Conservation (phyloP, 1,140 invertebrate species). For the Drosophila triauraria region DNA sequence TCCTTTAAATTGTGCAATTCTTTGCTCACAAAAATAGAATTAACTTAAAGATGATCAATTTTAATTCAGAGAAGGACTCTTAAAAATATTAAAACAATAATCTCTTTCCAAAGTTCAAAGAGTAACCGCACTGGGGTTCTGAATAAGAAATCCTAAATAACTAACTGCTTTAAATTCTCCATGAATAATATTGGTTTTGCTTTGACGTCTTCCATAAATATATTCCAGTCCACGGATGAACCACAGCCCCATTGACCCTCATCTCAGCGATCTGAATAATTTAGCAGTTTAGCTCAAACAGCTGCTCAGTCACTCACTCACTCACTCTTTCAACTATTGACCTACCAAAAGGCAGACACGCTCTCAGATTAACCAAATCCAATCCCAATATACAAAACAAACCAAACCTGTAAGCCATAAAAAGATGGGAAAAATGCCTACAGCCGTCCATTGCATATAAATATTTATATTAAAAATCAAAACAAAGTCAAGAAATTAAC, state of each 20-base stretch:
- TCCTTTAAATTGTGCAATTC: no score
- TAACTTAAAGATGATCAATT: no score
- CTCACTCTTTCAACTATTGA: slow-evolving; percentile 32
- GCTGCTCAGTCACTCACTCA: slow-evolving; percentile 4
- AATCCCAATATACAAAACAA: slow-evolving; percentile 3
- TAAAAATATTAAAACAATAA: neutral
- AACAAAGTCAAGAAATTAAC: slow-evolving; percentile 27
- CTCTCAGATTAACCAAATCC: slow-evolving; percentile 18
- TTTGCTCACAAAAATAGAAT: no score
- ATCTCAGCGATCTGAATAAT: slow-evolving; percentile 10
- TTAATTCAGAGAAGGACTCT: no score
- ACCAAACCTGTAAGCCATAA: slow-evolving; percentile 35
- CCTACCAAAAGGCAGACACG: slow-evolving; percentile 15
- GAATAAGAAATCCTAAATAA: neutral
- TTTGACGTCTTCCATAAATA: neutral
- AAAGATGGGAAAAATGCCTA: slow-evolving; percentile 11
- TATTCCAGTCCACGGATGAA: neutral
- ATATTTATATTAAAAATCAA: slow-evolving; percentile 41
- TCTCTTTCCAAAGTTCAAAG: neutral
- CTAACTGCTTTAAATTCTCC: neutral
- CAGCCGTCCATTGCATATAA: slow-evolving; percentile 29
- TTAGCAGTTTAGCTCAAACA: slow-evolving; percentile 7
- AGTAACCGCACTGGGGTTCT: neutral
- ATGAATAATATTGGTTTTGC: neutral
- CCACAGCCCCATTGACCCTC: slow-evolving; percentile 9